Percentiles rank a stretch among this genome's conserved stretches.
Conservation (phyloP, 2,113 vertebrate genomes). For the Chlorocebus sabaeus region DNA sequence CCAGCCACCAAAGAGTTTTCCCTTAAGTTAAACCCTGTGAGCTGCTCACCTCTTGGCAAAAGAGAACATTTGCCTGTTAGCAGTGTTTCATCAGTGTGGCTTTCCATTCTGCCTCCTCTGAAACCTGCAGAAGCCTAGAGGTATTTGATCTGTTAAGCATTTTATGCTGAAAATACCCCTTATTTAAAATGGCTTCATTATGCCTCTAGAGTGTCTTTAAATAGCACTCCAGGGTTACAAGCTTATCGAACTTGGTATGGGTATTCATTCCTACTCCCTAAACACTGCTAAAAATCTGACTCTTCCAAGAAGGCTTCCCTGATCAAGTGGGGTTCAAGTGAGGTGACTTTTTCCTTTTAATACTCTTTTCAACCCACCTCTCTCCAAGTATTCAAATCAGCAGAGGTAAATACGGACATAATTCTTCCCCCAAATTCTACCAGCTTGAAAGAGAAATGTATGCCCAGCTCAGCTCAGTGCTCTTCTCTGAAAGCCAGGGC, state of each 20-base stretch:
- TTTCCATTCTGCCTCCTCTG: constrained; percentile 49
- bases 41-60: constrained; percentile 26
- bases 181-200: constrained; percentile 71
- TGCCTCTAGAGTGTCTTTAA: constrained; percentile 32
- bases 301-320: background rate
- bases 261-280: background rate
- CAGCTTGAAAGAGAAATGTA: background rate
- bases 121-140: constrained; percentile 44
- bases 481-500: background rate
- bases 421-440: background rate
- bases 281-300: background rate
- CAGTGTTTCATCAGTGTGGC: constrained; percentile 59
- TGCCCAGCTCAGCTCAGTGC: background rate
- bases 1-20: constrained; percentile 44
- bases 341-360: background rate
- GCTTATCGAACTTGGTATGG: background rate
- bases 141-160: constrained; percentile 69
- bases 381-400: background rate
- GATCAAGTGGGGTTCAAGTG: background rate
- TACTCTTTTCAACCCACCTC: background rate
- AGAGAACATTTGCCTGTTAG: constrained; percentile 43
- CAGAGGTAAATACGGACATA: background rate
- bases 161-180: constrained; percentile 65
- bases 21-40: background rate
- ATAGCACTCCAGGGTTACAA: constrained; percentile 29